phyloP scores from a whole-genome alignment of 2,113 vertebrate species.

The Nymphicus hollandicus region DNA sequence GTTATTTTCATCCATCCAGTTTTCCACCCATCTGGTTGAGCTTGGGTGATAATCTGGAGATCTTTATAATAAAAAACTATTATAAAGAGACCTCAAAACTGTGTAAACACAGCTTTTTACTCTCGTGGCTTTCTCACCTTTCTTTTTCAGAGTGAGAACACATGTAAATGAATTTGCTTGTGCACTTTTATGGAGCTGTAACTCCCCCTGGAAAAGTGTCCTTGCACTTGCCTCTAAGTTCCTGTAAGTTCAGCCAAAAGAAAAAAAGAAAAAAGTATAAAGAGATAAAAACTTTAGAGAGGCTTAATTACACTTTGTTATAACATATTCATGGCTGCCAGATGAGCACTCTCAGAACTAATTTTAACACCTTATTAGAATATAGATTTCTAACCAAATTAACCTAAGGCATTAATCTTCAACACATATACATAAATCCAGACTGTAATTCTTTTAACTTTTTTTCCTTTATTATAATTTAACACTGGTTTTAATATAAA shows the following conservation, averaged over 20 bases:
- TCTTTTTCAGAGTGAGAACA: not conserved
- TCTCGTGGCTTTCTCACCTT: not conserved
- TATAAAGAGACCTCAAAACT: not conserved
- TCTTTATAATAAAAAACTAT: not conserved
- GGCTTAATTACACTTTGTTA: conserved; percentile 6
- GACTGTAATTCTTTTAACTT: not conserved
- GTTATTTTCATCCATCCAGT: not conserved
- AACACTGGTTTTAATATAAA: conserved; percentile 12
- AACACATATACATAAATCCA: conserved; percentile 2
- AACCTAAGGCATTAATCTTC: conserved; percentile 38
- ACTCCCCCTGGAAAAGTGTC: not conserved
- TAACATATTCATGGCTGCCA: conserved; percentile 42
- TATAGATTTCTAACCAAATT: conserved; percentile 25
- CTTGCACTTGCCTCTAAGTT: not conserved
- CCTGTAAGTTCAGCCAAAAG: not conserved
- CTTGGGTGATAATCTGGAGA: not conserved
- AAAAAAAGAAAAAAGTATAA: not conserved
- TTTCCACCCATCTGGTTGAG: not conserved
- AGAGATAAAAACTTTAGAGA: conserved; percentile 15
- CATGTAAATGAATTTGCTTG: not conserved
- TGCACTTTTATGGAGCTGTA: not conserved
- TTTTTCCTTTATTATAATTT: not conserved
- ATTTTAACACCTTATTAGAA: conserved; percentile 39
- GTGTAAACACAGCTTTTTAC: not conserved
- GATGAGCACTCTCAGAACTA: conserved; percentile 27